Evolutionary conservation across 2,113 vertebrate genomes (phyloP).

Genomic region (Toxostoma redivivum): DNA sequence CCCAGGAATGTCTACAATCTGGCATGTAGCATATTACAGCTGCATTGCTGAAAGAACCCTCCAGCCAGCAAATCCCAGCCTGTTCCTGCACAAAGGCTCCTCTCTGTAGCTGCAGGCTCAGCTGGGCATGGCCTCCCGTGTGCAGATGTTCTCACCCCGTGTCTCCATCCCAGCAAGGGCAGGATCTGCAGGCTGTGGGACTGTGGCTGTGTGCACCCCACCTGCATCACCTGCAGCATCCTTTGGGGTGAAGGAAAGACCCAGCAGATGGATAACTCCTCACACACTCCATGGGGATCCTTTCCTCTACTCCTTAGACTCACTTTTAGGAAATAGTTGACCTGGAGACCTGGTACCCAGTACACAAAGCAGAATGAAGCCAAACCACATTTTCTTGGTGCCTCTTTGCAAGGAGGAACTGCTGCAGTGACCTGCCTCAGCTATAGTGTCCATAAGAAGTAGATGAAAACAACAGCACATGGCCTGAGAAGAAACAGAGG

Average conservation of each 20-base stretch:
- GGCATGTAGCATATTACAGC: background rate
- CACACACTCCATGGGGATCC: background rate
- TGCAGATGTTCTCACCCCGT: background rate
- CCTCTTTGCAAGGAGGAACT: background rate
- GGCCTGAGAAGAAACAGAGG: background rate
- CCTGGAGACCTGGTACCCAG: background rate
- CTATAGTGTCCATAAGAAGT: background rate
- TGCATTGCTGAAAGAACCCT: background rate
- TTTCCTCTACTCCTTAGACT: background rate
- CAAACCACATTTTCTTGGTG: background rate
- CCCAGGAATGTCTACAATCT: slow-evolving; percentile 24
- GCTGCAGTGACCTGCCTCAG: background rate
- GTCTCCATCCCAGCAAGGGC: background rate
- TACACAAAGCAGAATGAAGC: background rate
- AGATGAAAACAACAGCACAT: background rate
- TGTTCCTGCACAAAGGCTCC: background rate
- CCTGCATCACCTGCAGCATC: background rate
- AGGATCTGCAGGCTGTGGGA: background rate
- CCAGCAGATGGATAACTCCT: background rate
- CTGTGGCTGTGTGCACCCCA: background rate
- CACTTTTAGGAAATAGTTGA: background rate
- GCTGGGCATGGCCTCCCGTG: background rate
- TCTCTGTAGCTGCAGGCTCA: background rate
- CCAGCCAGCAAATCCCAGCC: background rate
- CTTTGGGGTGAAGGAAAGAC: background rate